phyloP scores from a whole-genome alignment of 2,797 vertebrate species.

The Anas capensis region DNA sequence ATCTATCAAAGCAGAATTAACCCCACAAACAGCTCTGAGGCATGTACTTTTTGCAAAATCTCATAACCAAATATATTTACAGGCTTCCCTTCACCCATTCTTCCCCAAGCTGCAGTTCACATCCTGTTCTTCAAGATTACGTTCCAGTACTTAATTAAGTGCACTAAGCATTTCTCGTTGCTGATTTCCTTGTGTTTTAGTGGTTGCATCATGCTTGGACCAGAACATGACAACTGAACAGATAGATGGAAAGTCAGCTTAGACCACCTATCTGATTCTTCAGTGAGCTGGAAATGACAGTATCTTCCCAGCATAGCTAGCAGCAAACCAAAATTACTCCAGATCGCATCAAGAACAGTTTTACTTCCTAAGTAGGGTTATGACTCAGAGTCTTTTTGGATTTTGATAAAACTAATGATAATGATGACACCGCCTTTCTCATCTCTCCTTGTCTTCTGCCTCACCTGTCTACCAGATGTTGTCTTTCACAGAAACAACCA shows the following conservation, averaged over 20 bases:
- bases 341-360: not conserved
- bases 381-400: not conserved
- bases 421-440: not conserved
- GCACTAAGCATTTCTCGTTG: not conserved
- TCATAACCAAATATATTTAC: not conserved
- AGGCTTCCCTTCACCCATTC: not conserved
- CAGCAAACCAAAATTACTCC: not conserved
- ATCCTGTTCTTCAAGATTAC: not conserved
- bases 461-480: not conserved
- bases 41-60: not conserved
- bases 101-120: not conserved
- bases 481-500: not conserved
- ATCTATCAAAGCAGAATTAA: not conserved
- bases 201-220: not conserved
- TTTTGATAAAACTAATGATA: not conserved
- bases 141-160: not conserved
- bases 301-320: not conserved
- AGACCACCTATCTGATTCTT: not conserved
- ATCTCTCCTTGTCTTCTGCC: fast-evolving
- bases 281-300: not conserved
- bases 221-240: not conserved
- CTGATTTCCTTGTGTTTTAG: not conserved
- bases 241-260: not conserved
- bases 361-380: not conserved
- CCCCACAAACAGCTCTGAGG: not conserved